Evolutionary conservation across 2,113 vertebrate species (phyloP).

Genomic region (Nannospalax galili): DNA sequence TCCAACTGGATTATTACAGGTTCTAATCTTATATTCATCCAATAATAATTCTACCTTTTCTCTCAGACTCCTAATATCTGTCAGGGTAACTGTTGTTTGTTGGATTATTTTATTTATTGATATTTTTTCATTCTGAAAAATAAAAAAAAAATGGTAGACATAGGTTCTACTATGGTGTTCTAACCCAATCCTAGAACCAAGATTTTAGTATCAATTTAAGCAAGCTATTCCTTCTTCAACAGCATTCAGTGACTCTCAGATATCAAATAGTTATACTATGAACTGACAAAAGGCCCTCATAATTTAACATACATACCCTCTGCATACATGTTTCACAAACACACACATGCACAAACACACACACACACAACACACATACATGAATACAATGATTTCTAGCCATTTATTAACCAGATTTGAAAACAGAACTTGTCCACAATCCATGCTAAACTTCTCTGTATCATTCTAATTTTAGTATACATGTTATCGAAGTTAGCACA

Average conservation of each 20-base stretch:
- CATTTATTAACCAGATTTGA: background rate
- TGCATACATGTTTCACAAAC: background rate
- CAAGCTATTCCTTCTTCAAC: background rate
- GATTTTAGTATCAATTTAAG: background rate
- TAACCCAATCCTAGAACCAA: background rate
- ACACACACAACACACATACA: background rate
- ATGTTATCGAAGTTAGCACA: background rate
- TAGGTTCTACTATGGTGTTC: background rate
- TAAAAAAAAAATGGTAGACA: background rate
- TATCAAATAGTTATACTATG: background rate
- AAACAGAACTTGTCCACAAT: background rate
- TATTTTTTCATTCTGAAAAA: background rate
- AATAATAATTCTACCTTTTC: accelerated
- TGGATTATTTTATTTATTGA: background rate
- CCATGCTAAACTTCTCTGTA: background rate
- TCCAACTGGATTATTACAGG: background rate
- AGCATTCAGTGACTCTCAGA: background rate
- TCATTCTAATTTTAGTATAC: background rate
- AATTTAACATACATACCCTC: background rate
- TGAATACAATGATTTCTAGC: background rate
- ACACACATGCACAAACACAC: background rate
- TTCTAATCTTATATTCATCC: background rate
- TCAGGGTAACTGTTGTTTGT: background rate
- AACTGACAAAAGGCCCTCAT: background rate
- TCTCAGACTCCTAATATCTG: background rate